phyloP scores from a whole-genome alignment of 1,140 invertebrate species.

The Magallana gigas region DNA sequence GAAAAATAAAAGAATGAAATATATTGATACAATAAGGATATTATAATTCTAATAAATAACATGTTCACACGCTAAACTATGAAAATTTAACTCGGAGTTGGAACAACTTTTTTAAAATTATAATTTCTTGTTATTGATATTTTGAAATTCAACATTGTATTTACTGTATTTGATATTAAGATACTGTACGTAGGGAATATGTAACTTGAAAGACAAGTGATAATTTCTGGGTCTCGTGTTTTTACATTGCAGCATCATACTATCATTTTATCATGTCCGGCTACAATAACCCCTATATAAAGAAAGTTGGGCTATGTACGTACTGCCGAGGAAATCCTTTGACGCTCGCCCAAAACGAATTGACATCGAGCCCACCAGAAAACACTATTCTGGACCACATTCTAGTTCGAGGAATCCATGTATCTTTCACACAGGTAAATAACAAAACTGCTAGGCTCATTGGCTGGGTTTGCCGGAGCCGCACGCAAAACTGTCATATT shows the following conservation, averaged over 20 bases:
- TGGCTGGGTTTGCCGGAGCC: too few species aligned
- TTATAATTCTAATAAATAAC: neutral
- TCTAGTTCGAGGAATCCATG: neutral
- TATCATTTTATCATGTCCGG: neutral
- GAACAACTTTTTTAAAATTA: neutral
- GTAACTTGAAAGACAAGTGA: neutral
- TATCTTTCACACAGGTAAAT: neutral
- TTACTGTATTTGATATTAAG: neutral
- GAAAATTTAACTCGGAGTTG: too few species aligned
- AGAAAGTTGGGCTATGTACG: neutral
- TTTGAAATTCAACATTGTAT: neutral
- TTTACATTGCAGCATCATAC: neutral
- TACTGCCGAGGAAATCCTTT: neutral
- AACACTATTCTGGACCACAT: neutral
- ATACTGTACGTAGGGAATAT: too few species aligned
- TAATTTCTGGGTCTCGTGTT: neutral
- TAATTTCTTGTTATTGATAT: neutral
- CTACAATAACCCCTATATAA: neutral
- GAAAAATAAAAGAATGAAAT: too few species aligned
- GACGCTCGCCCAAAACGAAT: neutral
- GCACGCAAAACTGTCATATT: too few species aligned
- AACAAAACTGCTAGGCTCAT: too few species aligned
- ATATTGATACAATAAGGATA: neutral
- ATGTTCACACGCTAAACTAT: neutral
- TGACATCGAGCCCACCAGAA: neutral